These are phyloP conservation scores for Idris sp. DNA, from an alignment of 1,140 invertebrate genomes.

Conservation along the genomic window DNA sequence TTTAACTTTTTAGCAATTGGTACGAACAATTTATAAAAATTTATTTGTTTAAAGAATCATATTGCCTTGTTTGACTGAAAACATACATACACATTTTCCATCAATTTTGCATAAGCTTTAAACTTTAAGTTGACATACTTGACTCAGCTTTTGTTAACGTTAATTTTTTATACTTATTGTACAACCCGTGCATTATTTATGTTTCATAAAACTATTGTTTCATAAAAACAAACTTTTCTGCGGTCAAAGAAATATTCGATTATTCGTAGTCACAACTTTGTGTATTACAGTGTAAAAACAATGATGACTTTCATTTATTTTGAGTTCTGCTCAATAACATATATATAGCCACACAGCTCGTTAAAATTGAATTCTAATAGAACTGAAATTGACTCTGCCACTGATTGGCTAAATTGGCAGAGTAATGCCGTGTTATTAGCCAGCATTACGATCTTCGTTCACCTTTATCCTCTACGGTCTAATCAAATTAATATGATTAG, in stretches of 20 bases:
- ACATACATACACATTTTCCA: no score
- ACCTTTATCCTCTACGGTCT: neutral
- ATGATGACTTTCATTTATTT: no score
- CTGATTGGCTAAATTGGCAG: slow-evolving; percentile 30
- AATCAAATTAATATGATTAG: slow-evolving; percentile 45
- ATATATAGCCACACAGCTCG: no score
- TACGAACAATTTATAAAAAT: no score
- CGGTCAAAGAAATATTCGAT: slow-evolving; percentile 1
- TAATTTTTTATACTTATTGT: slow-evolving; percentile 15
- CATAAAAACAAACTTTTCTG: slow-evolving; percentile 15
- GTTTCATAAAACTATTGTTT: slow-evolving; percentile 9
- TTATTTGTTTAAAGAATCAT: no score
- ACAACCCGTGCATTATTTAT: slow-evolving; percentile 13
- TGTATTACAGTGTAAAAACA: neutral
- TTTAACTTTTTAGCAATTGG: no score
- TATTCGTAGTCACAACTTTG: slow-evolving; percentile 7
- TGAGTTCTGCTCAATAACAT: no score
- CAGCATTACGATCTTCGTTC: slow-evolving; percentile 4
- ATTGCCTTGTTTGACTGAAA: no score
- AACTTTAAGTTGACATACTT: no score
- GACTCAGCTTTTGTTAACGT: slow-evolving; percentile 12
- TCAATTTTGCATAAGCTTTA: no score
- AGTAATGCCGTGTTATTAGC: slow-evolving; percentile 19
- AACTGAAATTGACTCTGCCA: slow-evolving; percentile 15
- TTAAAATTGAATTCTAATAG: no score